Evolutionary conservation across 2,888 invertebrate species (phyloP).

Genomic region (Patella pellucida): DNA sequence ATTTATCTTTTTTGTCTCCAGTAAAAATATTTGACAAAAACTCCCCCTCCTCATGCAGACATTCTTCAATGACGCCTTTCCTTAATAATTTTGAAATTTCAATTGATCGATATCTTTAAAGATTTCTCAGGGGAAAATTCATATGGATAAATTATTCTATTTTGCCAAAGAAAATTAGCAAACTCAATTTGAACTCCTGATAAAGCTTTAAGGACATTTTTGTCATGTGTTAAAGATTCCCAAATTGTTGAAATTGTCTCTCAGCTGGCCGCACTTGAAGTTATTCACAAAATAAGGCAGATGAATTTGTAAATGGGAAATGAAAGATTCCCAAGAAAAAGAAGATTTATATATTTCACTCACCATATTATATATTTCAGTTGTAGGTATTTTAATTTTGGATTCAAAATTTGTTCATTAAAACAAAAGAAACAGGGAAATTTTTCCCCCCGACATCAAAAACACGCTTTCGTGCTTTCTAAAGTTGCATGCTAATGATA

Average conservation of each 20-base stretch:
- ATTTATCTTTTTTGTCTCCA: background rate
- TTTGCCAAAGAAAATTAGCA: background rate
- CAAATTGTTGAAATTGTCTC: background rate
- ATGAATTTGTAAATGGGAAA: too few relatives aligned
- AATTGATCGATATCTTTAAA: background rate
- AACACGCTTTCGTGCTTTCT: too few relatives aligned
- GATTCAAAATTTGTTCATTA: too few relatives aligned
- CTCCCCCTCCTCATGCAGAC: background rate
- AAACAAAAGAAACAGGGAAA: too few relatives aligned
- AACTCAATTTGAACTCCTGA: background rate
- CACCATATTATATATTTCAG: too few relatives aligned
- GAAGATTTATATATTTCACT: too few relatives aligned
- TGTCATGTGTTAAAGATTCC: background rate
- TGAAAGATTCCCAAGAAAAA: too few relatives aligned
- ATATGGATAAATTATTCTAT: background rate
- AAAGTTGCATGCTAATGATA: too few relatives aligned
- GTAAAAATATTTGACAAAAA: slow-evolving; percentile 8
- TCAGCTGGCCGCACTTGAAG: slow-evolving; percentile 4
- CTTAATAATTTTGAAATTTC: background rate
- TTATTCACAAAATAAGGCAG: too few relatives aligned
- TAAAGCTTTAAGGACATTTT: background rate
- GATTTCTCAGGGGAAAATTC: background rate
- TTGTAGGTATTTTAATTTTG: too few relatives aligned
- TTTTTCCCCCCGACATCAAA: too few relatives aligned
- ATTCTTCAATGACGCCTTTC: slow-evolving; percentile 2